phyloP scores from a whole-genome alignment of 30 jellyfish, hydroid and myxozoan genomes.

The Hydractinia echinata region DNA sequence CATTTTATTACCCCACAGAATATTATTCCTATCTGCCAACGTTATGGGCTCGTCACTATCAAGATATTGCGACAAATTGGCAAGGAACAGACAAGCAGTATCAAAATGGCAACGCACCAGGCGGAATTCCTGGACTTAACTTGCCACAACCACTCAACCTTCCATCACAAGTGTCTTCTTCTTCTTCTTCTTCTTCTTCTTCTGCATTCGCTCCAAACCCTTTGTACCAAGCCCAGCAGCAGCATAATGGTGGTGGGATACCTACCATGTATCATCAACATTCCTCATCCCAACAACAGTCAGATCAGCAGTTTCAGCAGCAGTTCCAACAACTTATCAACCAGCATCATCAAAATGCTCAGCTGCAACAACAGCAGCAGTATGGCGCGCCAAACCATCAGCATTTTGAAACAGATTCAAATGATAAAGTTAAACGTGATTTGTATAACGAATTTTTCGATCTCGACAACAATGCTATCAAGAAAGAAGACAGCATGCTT shows the following conservation, averaged over 20 bases:
- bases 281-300: neutral
- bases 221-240: neutral
- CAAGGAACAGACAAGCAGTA: constrained; percentile 1
- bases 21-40: constrained; percentile 29
- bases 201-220: too few species aligned
- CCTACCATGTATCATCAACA: constrained; percentile 4
- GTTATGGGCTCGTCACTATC: constrained; percentile 36
- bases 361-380: constrained; percentile 31
- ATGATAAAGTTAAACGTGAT: constrained; percentile 71
- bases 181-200: neutral
- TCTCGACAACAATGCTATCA: constrained; percentile 57
- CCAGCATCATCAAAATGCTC: constrained; percentile 4
- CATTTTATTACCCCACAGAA: constrained; percentile 18
- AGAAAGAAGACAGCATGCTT: neutral
- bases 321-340: constrained; percentile 9
- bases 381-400: neutral
- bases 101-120: neutral
- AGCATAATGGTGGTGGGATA: neutral
- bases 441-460: constrained; percentile 88
- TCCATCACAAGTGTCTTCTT: constrained; percentile 16
- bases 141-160: constrained; percentile 35
- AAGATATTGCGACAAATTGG: neutral
- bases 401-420: constrained; percentile 9
- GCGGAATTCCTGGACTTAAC: constrained; percentile 28
- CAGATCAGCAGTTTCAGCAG: constrained; percentile 11